Evolutionary conservation across 2,888 invertebrate genomes (phyloP).

Genomic region (Polyploca ridens): DNA sequence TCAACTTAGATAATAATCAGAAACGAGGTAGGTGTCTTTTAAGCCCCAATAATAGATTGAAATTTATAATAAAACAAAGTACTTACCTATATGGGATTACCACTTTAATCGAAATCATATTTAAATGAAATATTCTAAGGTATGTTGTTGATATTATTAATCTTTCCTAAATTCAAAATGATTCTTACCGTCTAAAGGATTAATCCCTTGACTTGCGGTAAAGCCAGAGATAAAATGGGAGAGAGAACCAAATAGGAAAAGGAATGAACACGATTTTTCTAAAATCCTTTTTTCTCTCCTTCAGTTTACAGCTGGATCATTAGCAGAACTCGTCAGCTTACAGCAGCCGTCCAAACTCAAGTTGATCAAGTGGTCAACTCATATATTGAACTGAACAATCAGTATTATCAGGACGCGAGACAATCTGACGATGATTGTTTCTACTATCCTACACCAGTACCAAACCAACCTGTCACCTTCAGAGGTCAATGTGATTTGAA

Average conservation of each 20-base stretch:
- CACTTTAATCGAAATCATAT: no score
- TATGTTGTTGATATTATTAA: no score
- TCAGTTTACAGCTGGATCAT: constrained; percentile 74
- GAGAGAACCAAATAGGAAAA: no score
- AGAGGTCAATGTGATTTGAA: constrained; percentile 53
- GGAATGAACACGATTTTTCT: no score
- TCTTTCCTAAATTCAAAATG: no score
- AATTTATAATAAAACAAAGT: neutral
- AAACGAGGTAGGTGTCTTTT: constrained; percentile 67
- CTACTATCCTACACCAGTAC: constrained; percentile 47
- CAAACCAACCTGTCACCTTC: constrained; percentile 47
- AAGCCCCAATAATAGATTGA: neutral
- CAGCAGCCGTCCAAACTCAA: constrained; percentile 31
- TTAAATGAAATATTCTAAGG: no score
- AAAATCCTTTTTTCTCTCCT: constrained; percentile 17
- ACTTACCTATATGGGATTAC: no score
- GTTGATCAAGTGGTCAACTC: constrained; percentile 50
- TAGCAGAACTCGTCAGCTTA: constrained; percentile 53
- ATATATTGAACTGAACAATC: constrained; percentile 47
- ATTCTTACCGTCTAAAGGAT: no score
- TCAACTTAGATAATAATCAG: constrained; percentile 65
- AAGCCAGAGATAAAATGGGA: no score
- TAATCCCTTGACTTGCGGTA: no score
- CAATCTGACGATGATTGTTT: constrained; percentile 56
- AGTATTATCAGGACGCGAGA: constrained; percentile 46